Base-by-base conservation (phyloP, 1,140 invertebrate species). In the Lamellibrachia luymesi region DNA sequence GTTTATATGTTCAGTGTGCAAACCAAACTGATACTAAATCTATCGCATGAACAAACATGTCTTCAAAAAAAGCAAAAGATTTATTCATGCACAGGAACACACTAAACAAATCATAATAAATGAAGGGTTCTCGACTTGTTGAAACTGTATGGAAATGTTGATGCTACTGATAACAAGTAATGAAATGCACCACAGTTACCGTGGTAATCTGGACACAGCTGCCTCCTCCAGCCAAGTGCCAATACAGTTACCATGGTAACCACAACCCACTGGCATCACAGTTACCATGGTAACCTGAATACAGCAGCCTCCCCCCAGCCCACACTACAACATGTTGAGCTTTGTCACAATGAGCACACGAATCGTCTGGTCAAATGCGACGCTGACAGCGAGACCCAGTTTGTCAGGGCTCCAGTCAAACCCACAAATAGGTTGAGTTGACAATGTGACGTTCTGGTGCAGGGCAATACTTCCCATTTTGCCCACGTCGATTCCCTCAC, bases 321-420 rank as follows among this genome's bases (percentile, higher is more conserved):
- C 13, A 80, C 91, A 91, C 93, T 80, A 94, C n/a, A 93, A 91
- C 50, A 56, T 92, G 27, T 94, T 94, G 0, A 99, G 96, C 96
- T 98, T 99, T 2, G 99, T 99, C 17, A 98, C 98, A 92, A 99
- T 98, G 80, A 99, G 95, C 6, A 99, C 97, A 49, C 98, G 97
- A n/a, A 99, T 95, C 93, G 97, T 98, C 96, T 99, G 98, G 97
- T 99, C 99, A 96, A 99, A 99, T 0, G 98, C 97, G 4, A 98
- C 98, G 95, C 98, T 98, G 2, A 99, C 97, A 80, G 98, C 98
- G 0, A 99, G 96, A 22, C 99, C 99, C 56, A 97, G 96, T 96
- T 99, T 99, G 95, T 99, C 98, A 2, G 97, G 97, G 96, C 98
- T 98, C 99, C 99, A 99, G 95, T 99, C 98, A 94, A 98, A 98